phyloP scores from a whole-genome alignment of 2,797 vertebrate genomes.

The Alosa sapidissima region DNA sequence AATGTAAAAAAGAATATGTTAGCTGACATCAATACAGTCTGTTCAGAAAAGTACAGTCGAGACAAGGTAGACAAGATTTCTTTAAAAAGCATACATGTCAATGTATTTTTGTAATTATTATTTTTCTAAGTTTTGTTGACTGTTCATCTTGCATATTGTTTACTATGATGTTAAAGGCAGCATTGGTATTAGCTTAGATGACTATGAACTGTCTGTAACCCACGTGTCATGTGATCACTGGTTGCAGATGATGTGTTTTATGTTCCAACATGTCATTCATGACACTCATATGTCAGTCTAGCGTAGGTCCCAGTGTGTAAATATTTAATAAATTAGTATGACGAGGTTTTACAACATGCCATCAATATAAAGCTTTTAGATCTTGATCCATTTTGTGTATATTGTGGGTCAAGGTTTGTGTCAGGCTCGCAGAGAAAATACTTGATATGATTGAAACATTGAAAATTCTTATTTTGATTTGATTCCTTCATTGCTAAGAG shows the following conservation, averaged over 20 bases:
- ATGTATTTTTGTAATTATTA: slow-evolving; percentile 26
- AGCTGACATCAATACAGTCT: background rate
- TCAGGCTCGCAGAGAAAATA: background rate
- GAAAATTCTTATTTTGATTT: background rate
- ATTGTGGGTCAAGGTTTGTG: slow-evolving; percentile 15
- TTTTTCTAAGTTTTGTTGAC: slow-evolving; percentile 15
- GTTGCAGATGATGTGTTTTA: background rate
- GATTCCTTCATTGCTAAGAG: background rate
- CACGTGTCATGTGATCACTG: background rate
- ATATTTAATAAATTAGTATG: slow-evolving; percentile 10
- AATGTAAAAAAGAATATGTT: background rate
- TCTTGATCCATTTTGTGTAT: slow-evolving; percentile 15
- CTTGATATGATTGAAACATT: slow-evolving; percentile 9
- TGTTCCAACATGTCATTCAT: background rate
- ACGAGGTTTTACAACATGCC: background rate
- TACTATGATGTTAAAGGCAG: slow-evolving; percentile 7
- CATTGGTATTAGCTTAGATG: background rate
- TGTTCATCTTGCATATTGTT: background rate
- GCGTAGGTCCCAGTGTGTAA: slow-evolving; percentile 2
- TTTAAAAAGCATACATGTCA: background rate
- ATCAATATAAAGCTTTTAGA: slow-evolving; percentile 13
- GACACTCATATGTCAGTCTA: background rate
- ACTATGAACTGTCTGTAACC: background rate
- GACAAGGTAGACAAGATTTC: background rate
- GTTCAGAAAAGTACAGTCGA: background rate